These are phyloP conservation scores for Phorcus lineatus DNA, from an alignment of 2,888 invertebrate species.

Conservation along the genomic window DNA sequence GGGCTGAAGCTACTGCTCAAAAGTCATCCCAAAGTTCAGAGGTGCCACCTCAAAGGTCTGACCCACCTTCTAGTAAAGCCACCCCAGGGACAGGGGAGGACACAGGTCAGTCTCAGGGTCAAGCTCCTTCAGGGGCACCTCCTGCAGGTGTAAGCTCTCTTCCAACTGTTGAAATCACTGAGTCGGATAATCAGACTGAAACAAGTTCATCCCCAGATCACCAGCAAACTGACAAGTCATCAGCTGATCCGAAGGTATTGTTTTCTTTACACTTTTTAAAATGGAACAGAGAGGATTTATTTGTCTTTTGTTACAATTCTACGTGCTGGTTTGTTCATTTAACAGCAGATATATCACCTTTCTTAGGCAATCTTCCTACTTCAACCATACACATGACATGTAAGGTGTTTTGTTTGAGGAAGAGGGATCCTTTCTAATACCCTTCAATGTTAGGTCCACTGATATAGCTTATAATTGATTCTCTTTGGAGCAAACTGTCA, in stretches of 20 bases:
- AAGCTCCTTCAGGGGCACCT: background rate
- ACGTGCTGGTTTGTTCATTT: too few relatives aligned
- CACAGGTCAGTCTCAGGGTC: background rate
- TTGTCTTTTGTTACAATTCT: too few relatives aligned
- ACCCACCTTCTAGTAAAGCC: background rate
- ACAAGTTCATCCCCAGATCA: background rate
- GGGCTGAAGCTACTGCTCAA: too few relatives aligned
- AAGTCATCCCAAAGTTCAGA: background rate
- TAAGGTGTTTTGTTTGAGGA: too few relatives aligned
- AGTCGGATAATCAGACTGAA: background rate
- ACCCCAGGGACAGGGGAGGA: background rate
- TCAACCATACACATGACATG: too few relatives aligned
- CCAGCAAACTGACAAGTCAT: background rate
- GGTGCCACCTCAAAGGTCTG: background rate
- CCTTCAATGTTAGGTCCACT: too few relatives aligned
- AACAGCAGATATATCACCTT: too few relatives aligned
- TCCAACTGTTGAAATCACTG: background rate
- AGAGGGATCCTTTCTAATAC: too few relatives aligned
- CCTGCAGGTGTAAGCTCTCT: background rate
- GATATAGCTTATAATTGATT: too few relatives aligned
- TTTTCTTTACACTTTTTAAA: too few relatives aligned
- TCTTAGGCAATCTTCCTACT: too few relatives aligned
- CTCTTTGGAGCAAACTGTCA: background rate
- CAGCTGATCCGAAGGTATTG: background rate
- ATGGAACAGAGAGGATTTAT: background rate